Conservation (phyloP, 2,113 vertebrate genomes). For the Trachemys scripta region DNA sequence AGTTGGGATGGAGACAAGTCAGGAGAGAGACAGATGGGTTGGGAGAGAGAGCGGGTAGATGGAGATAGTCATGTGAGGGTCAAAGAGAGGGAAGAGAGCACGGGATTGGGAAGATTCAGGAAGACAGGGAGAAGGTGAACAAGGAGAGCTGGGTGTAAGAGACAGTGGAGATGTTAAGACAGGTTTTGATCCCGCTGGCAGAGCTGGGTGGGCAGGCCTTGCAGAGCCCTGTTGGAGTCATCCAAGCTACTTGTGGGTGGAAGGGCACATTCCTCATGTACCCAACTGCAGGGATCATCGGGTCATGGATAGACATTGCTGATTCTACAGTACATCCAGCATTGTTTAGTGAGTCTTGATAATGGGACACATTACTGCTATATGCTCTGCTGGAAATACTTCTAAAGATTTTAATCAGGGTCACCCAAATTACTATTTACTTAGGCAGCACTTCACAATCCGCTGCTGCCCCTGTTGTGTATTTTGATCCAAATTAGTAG, state of each 20-base stretch:
- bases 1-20: background rate
- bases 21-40: background rate
- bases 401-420: constrained; percentile 29
- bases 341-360: background rate
- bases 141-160: background rate
- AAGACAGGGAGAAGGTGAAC: background rate
- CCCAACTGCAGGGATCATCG: accelerated
- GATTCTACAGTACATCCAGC: background rate
- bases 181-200: background rate
- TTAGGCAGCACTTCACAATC: constrained; percentile 52
- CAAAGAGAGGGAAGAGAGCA: background rate
- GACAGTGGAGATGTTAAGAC: background rate
- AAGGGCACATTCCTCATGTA: accelerated
- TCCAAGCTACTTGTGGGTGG: background rate
- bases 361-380: constrained; percentile 26
- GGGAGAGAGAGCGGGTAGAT: background rate
- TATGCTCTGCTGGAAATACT: constrained; percentile 35
- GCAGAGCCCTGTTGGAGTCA: accelerated
- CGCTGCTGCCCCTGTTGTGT: constrained; percentile 44
- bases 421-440: constrained; percentile 44
- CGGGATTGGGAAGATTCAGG: background rate
- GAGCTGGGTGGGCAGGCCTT: background rate
- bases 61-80: background rate
- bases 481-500: background rate
- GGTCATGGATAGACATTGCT: background rate